Evolutionary conservation across 2,888 invertebrate genomes (phyloP).

Genomic region (Athalia cordata): DNA sequence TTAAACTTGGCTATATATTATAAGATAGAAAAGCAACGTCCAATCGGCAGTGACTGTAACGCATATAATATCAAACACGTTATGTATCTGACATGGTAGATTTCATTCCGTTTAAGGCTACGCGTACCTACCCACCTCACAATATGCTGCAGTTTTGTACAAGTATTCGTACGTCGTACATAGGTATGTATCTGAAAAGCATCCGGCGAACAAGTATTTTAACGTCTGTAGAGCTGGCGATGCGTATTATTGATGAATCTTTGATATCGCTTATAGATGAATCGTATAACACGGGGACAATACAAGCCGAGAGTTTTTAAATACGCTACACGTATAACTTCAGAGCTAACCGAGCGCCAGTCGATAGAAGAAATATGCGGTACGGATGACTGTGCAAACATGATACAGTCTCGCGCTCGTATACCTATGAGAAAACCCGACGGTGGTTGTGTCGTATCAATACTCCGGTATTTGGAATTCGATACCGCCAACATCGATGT

Average conservation of each 20-base stretch:
- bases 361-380: constrained; percentile 22
- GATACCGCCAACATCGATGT: constrained; percentile 39
- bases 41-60: background rate
- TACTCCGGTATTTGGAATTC: constrained; percentile 38
- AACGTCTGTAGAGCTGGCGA: background rate
- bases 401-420: constrained; percentile 20
- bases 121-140: background rate
- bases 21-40: constrained; percentile 31
- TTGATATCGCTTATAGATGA: constrained; percentile 7
- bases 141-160: background rate
- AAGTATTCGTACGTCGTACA: no score
- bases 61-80: background rate
- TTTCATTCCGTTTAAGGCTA: background rate
- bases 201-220: background rate
- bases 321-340: background rate
- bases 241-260: background rate
- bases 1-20: background rate
- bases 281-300: background rate
- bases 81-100: background rate
- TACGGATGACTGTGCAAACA: constrained; percentile 37
- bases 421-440: background rate
- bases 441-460: constrained; percentile 21
- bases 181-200: background rate
- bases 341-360: background rate
- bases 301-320: no score